Evolutionary conservation across 1,140 invertebrate species (phyloP).

Genomic region (Apis cerana): DNA sequence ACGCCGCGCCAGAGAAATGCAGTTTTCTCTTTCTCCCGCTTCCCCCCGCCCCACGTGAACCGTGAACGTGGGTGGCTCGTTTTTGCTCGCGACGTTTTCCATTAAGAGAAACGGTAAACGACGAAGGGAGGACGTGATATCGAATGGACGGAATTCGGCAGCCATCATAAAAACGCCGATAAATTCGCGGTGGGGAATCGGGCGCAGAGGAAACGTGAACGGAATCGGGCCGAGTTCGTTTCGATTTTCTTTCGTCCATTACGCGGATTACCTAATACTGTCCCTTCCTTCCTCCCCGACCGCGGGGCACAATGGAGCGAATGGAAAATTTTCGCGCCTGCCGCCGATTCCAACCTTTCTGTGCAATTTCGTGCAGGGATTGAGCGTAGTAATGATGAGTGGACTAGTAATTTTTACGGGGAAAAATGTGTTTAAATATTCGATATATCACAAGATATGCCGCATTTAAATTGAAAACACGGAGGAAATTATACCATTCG

Average conservation of each 20-base stretch:
- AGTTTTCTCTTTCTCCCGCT: neutral
- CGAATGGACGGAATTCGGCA: neutral
- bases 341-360: neutral
- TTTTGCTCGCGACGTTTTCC: neutral
- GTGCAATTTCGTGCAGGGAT: neutral
- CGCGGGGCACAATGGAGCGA: neutral
- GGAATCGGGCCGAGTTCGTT: neutral
- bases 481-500: too few relatives aligned
- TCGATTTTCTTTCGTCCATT: conserved; percentile 16
- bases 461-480: too few relatives aligned
- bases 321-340: neutral
- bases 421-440: neutral
- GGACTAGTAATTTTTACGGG: neutral
- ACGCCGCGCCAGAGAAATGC: neutral
- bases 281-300: neutral
- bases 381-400: neutral
- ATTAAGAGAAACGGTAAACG: neutral
- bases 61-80: too few relatives aligned
- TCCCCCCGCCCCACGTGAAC: too few relatives aligned
- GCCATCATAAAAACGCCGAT: neutral
- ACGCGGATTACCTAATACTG: neutral
- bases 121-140: neutral
- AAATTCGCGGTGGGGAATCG: conserved; percentile 5
- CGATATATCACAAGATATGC: neutral
- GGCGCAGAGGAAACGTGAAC: neutral